Evolutionary conservation across 2,113 vertebrate species (phyloP).

Genomic region (Agelaius phoeniceus): DNA sequence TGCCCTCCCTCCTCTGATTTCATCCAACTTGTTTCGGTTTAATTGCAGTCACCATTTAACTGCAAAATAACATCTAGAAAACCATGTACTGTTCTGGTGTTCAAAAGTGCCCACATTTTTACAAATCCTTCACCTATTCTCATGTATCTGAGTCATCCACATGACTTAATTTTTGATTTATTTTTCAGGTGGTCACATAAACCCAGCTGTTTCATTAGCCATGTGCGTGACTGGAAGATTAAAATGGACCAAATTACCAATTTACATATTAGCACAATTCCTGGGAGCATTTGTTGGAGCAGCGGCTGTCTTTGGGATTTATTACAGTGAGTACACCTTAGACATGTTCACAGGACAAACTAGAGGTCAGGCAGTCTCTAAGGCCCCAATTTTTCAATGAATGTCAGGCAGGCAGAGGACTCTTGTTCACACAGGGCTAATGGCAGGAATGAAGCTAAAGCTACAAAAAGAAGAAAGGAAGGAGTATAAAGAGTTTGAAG

Average conservation of each 20-base stretch:
- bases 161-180: slow-evolving; percentile 5
- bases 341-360: slow-evolving; percentile 4
- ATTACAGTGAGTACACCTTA: slow-evolving; percentile 84
- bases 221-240: slow-evolving; percentile 90
- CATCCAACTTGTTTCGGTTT: background rate
- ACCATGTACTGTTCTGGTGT: background rate
- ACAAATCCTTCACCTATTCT: background rate
- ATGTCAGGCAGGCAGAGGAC: background rate
- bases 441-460: background rate
- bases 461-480: background rate
- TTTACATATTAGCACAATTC: slow-evolving; percentile 89
- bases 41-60: background rate
- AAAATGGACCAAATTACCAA: slow-evolving; percentile 87
- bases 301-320: slow-evolving; percentile 85
- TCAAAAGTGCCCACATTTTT: background rate
- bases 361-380: slow-evolving; percentile 29
- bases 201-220: slow-evolving; percentile 94
- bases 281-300: slow-evolving; percentile 90
- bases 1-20: background rate
- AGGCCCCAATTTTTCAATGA: slow-evolving; percentile 4
- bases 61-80: background rate
- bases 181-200: slow-evolving; percentile 90
- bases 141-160: background rate
- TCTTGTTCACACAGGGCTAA: background rate
- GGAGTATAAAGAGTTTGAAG: background rate